phyloP scores from a whole-genome alignment of 2,113 vertebrate species.

The Platysternon megacephalum region DNA sequence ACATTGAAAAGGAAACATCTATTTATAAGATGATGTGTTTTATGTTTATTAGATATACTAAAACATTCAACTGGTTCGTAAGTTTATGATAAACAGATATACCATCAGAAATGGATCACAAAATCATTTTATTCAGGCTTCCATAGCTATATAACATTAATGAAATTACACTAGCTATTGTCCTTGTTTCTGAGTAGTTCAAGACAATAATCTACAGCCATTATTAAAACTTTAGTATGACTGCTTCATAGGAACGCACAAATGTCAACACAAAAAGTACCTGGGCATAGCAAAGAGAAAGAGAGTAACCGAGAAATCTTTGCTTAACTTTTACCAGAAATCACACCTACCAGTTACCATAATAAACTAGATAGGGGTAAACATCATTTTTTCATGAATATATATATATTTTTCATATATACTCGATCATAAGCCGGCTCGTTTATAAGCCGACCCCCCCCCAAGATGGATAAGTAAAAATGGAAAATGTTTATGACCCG shows the following conservation, averaged over 20 bases:
- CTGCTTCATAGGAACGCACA: not conserved
- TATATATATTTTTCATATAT: too few species aligned
- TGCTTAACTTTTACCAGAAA: not conserved
- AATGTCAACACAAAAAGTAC: not conserved
- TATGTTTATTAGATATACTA: not conserved
- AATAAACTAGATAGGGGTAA: not conserved
- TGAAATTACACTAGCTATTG: not conserved
- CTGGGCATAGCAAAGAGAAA: accelerated
- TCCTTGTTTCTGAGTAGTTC: not conserved
- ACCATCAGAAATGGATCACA: not conserved
- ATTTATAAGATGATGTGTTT: not conserved
- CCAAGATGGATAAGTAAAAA: too few species aligned
- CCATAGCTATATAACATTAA: not conserved
- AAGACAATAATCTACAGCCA: not conserved
- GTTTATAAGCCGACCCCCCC: too few species aligned
- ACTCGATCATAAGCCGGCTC: too few species aligned
- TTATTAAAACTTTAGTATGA: not conserved
- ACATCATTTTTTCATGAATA: not conserved
- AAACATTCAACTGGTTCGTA: not conserved
- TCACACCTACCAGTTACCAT: not conserved
- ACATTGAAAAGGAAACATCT: not conserved
- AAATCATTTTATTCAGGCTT: not conserved
- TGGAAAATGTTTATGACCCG: too few species aligned
- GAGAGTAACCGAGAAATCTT: not conserved
- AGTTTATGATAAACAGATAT: not conserved